A percentile compares a stretch with the other conserved stretches of the same genome.
These are phyloP conservation scores for Phallusia fumigata DNA, from an alignment of 23 tunicate genomes.

Conservation along the genomic window DNA sequence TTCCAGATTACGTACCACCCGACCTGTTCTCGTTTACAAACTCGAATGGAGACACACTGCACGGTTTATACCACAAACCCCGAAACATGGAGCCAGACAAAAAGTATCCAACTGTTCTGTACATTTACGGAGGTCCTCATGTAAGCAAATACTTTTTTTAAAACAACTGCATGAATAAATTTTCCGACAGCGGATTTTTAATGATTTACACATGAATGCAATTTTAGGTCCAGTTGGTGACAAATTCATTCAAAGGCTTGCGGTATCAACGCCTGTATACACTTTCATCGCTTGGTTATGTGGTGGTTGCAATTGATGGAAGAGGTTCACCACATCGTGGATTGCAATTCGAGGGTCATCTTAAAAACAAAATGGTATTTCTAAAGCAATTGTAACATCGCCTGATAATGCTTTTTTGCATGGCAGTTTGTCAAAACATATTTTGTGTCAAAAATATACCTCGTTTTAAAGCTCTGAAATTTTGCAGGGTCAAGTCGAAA, in stretches of 20 bases:
- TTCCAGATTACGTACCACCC: constrained; percentile 66
- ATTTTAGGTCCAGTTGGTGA: constrained; percentile 77
- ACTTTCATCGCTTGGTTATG: constrained; percentile 70
- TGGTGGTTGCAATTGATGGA: constrained; percentile 83
- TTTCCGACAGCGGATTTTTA: too few relatives aligned
- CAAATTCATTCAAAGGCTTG: constrained; percentile 87
- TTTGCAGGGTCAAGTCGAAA: constrained; percentile 85
- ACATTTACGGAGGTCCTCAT: constrained; percentile 97
- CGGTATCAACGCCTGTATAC: constrained; percentile 75
- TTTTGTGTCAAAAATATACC: neutral
- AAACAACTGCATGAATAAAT: too few relatives aligned
- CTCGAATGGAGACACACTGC: constrained; percentile 55
- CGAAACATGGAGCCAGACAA: constrained; percentile 52
- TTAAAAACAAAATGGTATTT: constrained; percentile 73
- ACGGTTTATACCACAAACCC: constrained; percentile 80
- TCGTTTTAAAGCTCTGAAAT: neutral
- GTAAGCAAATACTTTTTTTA: constrained; percentile 49
- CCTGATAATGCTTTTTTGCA: neutral
- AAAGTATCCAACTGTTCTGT: constrained; percentile 90
- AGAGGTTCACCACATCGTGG: constrained; percentile 92
- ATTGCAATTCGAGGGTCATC: constrained; percentile 63
- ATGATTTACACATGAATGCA: too few relatives aligned
- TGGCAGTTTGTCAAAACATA: neutral
- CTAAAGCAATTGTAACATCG: neutral
- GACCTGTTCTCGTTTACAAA: constrained; percentile 72